Conservation (phyloP, 1,140 invertebrate species). For the Pseudomyrmex sp. region DNA sequence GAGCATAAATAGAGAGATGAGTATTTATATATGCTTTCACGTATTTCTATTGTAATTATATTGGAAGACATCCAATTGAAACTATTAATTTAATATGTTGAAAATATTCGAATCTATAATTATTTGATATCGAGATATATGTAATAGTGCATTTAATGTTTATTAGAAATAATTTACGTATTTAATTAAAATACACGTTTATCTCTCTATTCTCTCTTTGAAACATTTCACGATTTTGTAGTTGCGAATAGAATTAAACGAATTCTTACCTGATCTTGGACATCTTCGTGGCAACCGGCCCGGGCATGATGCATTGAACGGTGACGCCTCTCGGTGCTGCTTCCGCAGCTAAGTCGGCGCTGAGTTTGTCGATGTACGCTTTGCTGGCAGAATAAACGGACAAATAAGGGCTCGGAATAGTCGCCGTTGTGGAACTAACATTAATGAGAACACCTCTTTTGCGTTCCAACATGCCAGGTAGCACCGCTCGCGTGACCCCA, state of each 20-base stretch:
- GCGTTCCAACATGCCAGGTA: slow-evolving; percentile 95
- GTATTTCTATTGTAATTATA: no score
- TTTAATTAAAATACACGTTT: no score
- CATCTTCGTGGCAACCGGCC: slow-evolving; percentile 97
- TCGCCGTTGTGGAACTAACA: slow-evolving; percentile 93
- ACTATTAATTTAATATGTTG: no score
- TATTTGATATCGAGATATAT: no score
- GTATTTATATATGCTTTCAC: no score
- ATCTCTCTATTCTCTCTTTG: no score
- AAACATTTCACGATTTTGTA: background rate
- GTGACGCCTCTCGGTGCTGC: slow-evolving; percentile 92
- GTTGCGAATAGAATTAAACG: background rate
- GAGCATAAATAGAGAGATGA: no score
- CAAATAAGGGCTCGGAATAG: slow-evolving; percentile 93
- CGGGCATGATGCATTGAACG: slow-evolving; percentile 94
- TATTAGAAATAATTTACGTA: no score
- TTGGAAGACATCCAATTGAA: no score
- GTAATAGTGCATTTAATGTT: no score
- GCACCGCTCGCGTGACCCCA: slow-evolving; percentile 89
- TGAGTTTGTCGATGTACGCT: slow-evolving; percentile 95
- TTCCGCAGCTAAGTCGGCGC: slow-evolving; percentile 92
- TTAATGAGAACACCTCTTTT: slow-evolving; percentile 96
- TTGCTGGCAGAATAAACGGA: slow-evolving; percentile 96
- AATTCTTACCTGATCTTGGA: slow-evolving; percentile 89
- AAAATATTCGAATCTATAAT: no score